phyloP scores from a whole-genome alignment of 2,888 invertebrate genomes.

The Ormyrus thymus region DNA sequence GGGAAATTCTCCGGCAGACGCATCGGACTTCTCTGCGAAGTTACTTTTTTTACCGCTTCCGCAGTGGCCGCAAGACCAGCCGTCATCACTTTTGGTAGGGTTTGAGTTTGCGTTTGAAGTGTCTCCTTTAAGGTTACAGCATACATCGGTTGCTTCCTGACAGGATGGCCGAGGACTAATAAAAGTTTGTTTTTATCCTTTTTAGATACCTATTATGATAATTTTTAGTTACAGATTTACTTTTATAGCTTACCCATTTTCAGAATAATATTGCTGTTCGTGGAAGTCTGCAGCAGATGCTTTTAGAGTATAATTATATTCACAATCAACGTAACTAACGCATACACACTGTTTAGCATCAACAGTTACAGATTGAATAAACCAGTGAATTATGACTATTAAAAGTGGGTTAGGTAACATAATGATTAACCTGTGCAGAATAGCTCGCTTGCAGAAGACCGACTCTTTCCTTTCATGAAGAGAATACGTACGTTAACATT shows the following conservation, averaged over 20 bases:
- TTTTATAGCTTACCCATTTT: conserved; percentile 3
- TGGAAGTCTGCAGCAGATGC: neutral
- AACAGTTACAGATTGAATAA: no score
- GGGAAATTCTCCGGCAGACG: conserved; percentile 15
- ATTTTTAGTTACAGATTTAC: neutral
- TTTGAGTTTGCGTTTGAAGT: neutral
- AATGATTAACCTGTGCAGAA: no score
- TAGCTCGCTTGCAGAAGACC: no score
- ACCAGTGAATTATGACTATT: no score
- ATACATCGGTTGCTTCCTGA: neutral
- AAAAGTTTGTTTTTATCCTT: neutral
- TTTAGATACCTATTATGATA: no score
- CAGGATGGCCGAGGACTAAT: conserved; percentile 20
- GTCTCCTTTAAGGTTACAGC: conserved; percentile 4
- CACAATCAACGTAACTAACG: neutral
- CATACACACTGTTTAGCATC: neutral
- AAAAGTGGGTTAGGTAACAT: no score
- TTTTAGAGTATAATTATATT: conserved; percentile 10
- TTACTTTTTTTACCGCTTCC: neutral
- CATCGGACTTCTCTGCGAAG: neutral
- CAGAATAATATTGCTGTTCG: neutral
- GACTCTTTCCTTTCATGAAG: no score
- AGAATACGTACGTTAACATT: no score
- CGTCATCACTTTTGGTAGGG: neutral
- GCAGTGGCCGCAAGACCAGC: conserved; percentile 12